Evolutionary conservation across 2,113 vertebrate genomes (phyloP), one percentile per base, ranked within the genome.

Genomic region (Rhabdornis inornatus): DNA sequence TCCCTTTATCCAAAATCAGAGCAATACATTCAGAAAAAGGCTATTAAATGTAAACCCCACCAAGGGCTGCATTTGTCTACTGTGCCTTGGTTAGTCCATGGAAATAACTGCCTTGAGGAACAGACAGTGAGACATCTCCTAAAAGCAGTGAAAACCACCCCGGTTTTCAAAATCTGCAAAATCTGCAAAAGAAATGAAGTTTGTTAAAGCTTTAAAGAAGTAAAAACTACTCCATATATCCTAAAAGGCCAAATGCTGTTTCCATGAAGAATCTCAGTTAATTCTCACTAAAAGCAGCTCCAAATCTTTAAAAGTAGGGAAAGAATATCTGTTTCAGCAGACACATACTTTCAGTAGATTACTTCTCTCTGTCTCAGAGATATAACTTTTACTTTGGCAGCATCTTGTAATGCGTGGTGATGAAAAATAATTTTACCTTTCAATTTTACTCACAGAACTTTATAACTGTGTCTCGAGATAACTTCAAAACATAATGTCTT

Each of bases 321-420:
- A 35, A 27, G 39, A 90, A 13, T 90, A 88, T 83, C 82, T 96
- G 63, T 86, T 96, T 78, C 79, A 90, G 79, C 63, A 90, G 93
- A 83, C 64, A 94, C 14, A 52, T 44, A 47, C 49, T 88, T 94
- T 70, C 63, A 63, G 47, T 23, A 81, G 63, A 88, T 80, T 83
- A n/a, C 59, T 91, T 83, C 45, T 83, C 10, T 94, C 68, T 55
- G 45, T 65, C 78, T 85, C 42, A 60, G 55, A 94, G 66, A 83
- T 77, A 44, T 0, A 86, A 92, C 56, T 77, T 77, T 68, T 70
- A 63, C 83, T 94, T 95, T 90, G 75, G 81, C 61, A 85, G 72
- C 80, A 50, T 53, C 65, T 71, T 90, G 49, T 75, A 74, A 81
- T 10, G 44, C 5, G 8, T 37, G 39, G 24, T 17, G 30, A 50